Percentiles rank a stretch among this genome's conserved stretches.
These are phyloP conservation scores for Paramormyrops kingsleyae DNA, from an alignment of 2,113 vertebrate species.

Conservation along the genomic window DNA sequence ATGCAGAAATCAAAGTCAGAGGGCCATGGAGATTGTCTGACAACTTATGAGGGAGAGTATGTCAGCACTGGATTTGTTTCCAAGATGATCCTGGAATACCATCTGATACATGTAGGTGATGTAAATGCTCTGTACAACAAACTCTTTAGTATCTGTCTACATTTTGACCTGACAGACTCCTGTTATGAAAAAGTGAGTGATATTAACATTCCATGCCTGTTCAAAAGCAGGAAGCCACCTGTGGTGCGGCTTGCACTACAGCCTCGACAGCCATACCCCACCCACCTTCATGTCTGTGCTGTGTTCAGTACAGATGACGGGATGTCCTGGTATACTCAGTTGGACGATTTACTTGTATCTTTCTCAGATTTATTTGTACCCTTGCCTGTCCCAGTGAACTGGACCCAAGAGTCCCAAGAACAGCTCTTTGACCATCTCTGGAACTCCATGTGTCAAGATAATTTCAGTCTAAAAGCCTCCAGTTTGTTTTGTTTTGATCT, in stretches of 20 bases:
- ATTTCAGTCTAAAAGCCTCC: constrained; percentile 25
- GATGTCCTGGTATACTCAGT: constrained; percentile 55
- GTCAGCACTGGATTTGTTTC: constrained; percentile 43
- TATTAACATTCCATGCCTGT: constrained; percentile 64
- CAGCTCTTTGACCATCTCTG: constrained; percentile 64
- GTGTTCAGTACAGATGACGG: constrained; percentile 66
- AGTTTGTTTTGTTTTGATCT: constrained; percentile 71
- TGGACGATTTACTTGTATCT: constrained; percentile 58
- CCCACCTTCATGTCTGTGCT: constrained; percentile 52
- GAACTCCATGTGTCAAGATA: constrained; percentile 47
- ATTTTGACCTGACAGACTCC: constrained; percentile 56
- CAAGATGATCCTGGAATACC: constrained; percentile 51
- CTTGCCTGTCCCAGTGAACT: constrained; percentile 39
- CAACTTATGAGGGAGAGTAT: constrained; percentile 54
- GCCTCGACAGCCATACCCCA: constrained; percentile 61
- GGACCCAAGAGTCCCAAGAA: constrained; percentile 22
- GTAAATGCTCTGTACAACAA: constrained; percentile 44
- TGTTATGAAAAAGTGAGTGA: constrained; percentile 59
- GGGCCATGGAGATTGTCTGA: constrained; percentile 17
- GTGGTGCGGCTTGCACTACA: constrained; percentile 57
- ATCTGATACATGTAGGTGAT: constrained; percentile 44
- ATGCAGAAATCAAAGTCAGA: not conserved
- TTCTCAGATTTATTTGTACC: constrained; percentile 69
- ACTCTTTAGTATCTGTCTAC: constrained; percentile 71
- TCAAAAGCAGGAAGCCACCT: constrained; percentile 41